Evolutionary conservation across 2,113 vertebrate species (phyloP).

Genomic region (Podarcis cretensis): DNA sequence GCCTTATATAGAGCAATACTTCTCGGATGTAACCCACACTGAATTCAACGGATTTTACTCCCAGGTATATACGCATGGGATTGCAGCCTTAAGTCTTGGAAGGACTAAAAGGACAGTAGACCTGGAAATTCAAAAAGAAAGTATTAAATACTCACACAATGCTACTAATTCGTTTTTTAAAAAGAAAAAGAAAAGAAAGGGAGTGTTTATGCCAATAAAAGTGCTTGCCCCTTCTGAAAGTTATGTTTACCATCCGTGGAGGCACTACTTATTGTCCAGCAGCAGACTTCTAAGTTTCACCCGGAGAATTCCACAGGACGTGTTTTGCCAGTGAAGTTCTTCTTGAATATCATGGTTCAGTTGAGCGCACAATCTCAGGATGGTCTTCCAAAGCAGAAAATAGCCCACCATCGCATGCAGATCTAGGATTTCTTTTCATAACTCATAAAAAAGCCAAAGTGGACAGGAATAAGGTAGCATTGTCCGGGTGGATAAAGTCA

Average conservation of each 20-base stretch:
- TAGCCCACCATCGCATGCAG: background rate
- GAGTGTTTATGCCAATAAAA: background rate
- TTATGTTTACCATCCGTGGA: background rate
- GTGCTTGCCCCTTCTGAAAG: conserved; percentile 28
- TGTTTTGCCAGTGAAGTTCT: background rate
- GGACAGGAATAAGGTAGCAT: too few relatives aligned
- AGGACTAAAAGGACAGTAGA: conserved; percentile 34
- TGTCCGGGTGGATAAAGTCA: background rate
- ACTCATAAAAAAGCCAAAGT: background rate
- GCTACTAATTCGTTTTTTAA: background rate
- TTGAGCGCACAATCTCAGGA: background rate
- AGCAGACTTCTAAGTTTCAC: background rate
- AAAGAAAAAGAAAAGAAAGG: background rate
- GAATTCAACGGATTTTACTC: background rate
- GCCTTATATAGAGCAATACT: background rate
- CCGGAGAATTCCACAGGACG: background rate
- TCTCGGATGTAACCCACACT: background rate
- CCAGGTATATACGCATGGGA: background rate
- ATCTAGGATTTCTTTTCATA: background rate
- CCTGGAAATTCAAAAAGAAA: conserved; percentile 8
- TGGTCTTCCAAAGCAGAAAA: conserved; percentile 10
- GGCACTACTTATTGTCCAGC: background rate
- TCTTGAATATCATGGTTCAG: background rate
- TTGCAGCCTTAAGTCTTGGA: background rate
- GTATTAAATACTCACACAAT: background rate